A percentile compares a stretch with the other conserved stretches of the same genome.
phyloP scores from a whole-genome alignment of 2,113 vertebrate species.

The Motacilla alba region DNA sequence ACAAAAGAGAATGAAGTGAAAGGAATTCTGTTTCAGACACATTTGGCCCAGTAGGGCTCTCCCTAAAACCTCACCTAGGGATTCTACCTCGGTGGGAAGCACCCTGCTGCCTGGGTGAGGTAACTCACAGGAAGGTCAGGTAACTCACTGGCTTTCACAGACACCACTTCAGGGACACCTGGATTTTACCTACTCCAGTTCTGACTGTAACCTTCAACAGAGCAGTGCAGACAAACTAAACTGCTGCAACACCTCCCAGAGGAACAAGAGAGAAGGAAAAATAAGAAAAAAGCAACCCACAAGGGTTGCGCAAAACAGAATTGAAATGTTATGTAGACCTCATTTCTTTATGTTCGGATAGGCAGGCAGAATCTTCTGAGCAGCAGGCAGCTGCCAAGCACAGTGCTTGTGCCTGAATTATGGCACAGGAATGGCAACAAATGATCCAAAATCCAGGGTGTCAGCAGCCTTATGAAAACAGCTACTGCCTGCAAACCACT shows the following conservation, averaged over 20 bases:
- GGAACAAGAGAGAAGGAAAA: neutral
- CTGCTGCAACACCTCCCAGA: neutral
- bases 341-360: neutral
- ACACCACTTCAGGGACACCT: accelerated
- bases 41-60: neutral
- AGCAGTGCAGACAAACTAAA: neutral
- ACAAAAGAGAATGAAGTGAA: neutral
- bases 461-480: neutral
- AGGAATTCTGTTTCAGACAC: neutral
- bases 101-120: neutral
- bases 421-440: neutral
- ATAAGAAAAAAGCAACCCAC: neutral
- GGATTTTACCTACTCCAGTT: neutral
- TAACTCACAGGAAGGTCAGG: neutral
- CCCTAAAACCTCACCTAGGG: neutral
- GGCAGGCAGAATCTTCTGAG: neutral
- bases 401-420: neutral
- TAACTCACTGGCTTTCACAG: neutral
- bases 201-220: neutral
- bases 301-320: neutral
- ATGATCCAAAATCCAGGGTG: neutral
- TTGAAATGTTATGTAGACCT: neutral
- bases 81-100: neutral
- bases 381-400: neutral
- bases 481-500: neutral